Base-by-base conservation (phyloP, 2,888 invertebrate species). In the Drosophila anceps region DNA sequence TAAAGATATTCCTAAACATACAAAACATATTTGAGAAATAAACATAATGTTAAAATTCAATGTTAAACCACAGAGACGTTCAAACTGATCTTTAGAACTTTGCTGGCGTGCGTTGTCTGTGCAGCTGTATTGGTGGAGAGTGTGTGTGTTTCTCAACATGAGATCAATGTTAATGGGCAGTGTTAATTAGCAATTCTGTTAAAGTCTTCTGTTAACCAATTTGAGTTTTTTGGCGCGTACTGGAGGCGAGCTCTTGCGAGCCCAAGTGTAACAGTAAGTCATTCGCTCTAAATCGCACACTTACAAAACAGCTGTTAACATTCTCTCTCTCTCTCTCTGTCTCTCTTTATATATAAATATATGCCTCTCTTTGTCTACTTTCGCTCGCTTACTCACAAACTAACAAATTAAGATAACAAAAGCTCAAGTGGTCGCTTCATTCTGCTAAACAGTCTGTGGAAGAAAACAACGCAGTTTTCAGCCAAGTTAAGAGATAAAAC, bases 1-100 rank as follows among this genome's bases (percentile, higher is more conserved):
- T 83, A 73, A 75, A 72, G 81, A 73, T 87, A 84, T 84, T 86
- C 72, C 75, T 69, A 84, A 66, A 51, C 60, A 48, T 64, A 73
- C 53, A 68, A 60, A 41, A 71, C 62, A 70, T 82, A 81, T 73
- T 63, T 71, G 69, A 62, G 63, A 69, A 78, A 73, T 72, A 84
- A 85, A 62, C 51, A 67, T 72, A 70, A 69, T 73, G 81, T 85
- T 83, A 64, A 74, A 68, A 64, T 71, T 73, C 63, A 69, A 66
- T 70, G 70, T 74, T 74, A 61, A 75, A 35, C 15, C 41, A 63
- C 35, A 55, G 33, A 29, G 43, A 24, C 37, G 51, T 29, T 43
- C 12, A 63, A 63, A 15, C 44, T 13, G 31, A 63, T 61, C 63
- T 51, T 62, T 46, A 60, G 55, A 64, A 51, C 62, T 63, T 51